Base-by-base conservation (phyloP, 2,888 invertebrate genomes). In the Eudasyphora cyanicolor region DNA sequence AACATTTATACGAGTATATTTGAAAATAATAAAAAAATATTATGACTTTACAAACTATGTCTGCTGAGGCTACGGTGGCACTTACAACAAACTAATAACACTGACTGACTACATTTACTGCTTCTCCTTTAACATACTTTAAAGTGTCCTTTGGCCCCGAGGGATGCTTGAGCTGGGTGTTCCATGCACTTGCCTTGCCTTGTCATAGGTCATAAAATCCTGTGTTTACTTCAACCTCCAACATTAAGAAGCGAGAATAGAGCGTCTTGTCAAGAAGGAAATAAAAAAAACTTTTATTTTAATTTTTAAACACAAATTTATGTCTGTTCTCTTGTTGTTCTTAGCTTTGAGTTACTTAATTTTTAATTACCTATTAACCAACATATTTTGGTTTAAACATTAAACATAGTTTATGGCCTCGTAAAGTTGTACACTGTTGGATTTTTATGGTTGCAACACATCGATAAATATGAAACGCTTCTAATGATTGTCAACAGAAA, bases 261-360 rank as follows among this genome's bases (percentile, higher is more conserved):
- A n/a, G n/a, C n/a, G n/a, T 32, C 35, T 64, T 21, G 27, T n/a
- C 10, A 19, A n/a, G 35, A 29, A 4, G 12, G 27, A 35, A 64
- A 10, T 38, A 35, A 64, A n/a, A n/a, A n/a, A n/a, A 64, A 38
- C 6, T 21, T 64, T 19, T 62, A 35, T 64, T 64, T 64, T 64
- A 38, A 38, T 64, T 64, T 35, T 64, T 35, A 64, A 64, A 35
- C n/a, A 62, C n/a, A 62, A 32, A 62, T 62, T 27, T 29, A n/a
- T 62, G 27, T 21, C 1, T 38, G 64, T 64, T 19, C 12, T 1
- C 10, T 38, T 64, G 35, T 32, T 38, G 27, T 57, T 57, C n/a
- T n/a, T 64, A 17, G n/a, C 10, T 57, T 14, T 10, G 14, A 27
- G 57, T 57, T 57, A 57, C 27, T 57, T 57, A 57, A 57, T 12